Evolutionary conservation across 2,113 vertebrate species (phyloP).

Genomic region (Acinonyx jubatus): DNA sequence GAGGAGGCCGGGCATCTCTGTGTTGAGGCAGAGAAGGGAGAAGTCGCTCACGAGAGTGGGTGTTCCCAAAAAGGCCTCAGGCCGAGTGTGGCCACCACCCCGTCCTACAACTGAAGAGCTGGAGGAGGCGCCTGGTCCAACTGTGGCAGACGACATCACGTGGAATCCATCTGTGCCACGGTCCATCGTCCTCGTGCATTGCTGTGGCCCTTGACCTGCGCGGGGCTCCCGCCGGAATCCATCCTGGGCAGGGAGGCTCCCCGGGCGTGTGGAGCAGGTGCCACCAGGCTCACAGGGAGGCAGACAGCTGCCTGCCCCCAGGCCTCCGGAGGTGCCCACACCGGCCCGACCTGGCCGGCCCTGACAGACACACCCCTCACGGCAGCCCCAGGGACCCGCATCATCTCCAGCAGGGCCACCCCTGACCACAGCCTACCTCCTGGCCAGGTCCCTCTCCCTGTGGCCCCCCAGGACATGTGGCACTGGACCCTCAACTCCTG

Average conservation of each 20-base stretch:
- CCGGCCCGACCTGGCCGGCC: background rate
- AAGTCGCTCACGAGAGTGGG: background rate
- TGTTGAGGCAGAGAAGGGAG: background rate
- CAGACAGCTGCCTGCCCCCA: background rate
- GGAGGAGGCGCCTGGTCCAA: background rate
- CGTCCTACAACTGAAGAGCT: accelerated
- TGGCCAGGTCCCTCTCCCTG: background rate
- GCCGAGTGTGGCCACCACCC: accelerated
- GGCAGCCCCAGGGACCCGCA: background rate
- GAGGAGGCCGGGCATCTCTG: too few species aligned
- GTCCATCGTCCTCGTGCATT: background rate
- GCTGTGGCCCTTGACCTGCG: background rate
- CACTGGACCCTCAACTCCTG: too few species aligned
- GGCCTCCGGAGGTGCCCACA: background rate
- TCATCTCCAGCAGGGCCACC: background rate
- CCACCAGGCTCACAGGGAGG: accelerated
- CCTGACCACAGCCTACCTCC: background rate
- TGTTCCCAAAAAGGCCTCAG: background rate
- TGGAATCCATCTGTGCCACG: background rate
- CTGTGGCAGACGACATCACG: accelerated
- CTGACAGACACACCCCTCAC: background rate
- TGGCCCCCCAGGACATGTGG: background rate
- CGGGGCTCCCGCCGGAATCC: background rate
- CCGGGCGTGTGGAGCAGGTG: accelerated
- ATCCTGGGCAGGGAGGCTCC: background rate